A percentile compares a stretch with the other conserved stretches of the same genome.
Conservation (phyloP, 1,140 invertebrate genomes). For the Episyrphus balteatus region DNA sequence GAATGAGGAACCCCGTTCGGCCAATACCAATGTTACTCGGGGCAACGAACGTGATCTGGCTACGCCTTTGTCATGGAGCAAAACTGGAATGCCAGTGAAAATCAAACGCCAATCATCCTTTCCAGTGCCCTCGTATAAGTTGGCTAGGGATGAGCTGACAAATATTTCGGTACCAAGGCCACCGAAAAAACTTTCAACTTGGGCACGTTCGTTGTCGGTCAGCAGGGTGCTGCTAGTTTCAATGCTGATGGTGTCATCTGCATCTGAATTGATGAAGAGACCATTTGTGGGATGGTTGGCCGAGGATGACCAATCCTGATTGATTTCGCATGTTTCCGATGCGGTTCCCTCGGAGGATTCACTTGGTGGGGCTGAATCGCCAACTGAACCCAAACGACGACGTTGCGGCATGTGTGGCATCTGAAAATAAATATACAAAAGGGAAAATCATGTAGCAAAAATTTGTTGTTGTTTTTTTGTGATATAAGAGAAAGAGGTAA, state of each 20-base stretch:
- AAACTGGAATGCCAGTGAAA: conserved; percentile 70
- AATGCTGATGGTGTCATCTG: conserved; percentile 31
- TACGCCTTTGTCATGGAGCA: conserved; percentile 66
- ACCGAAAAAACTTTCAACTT: conserved; percentile 69
- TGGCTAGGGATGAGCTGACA: conserved; percentile 68
- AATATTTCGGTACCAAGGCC: conserved; percentile 69
- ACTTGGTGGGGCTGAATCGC: conserved; percentile 32
- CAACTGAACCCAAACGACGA: conserved; percentile 31
- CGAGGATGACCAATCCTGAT: conserved; percentile 30
- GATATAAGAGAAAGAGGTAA: too few relatives aligned
- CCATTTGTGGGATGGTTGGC: conserved; percentile 25
- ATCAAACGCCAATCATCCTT: conserved; percentile 59
- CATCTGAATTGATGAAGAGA: conserved; percentile 28
- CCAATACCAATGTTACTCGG: conserved; percentile 62
- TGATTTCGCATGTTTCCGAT: conserved; percentile 28
- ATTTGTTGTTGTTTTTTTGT: not conserved
- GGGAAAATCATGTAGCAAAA: conserved; percentile 12
- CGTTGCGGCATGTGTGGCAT: conserved; percentile 31
- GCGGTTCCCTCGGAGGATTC: conserved; percentile 34
- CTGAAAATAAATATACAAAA: conserved; percentile 12
- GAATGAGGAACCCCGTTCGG: conserved; percentile 75
- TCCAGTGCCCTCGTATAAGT: conserved; percentile 57
- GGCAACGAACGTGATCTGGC: conserved; percentile 57
- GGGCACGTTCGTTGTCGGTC: conserved; percentile 57
- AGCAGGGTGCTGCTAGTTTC: conserved; percentile 40